Evolutionary conservation across 1,140 invertebrate species (phyloP).

Genomic region (Dinothrombium tinctorium): DNA sequence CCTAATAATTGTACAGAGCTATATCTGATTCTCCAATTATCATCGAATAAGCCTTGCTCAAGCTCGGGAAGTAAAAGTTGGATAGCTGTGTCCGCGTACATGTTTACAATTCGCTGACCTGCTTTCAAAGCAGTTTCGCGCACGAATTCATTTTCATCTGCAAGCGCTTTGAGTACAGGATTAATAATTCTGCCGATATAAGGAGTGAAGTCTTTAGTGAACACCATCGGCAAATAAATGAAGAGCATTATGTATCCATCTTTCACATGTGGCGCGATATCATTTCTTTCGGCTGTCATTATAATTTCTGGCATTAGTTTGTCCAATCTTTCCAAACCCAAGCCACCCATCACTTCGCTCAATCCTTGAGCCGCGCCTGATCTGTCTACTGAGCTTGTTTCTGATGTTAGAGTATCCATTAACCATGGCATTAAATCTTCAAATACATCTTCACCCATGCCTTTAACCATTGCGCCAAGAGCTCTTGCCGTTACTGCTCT

Average conservation of each 20-base stretch:
- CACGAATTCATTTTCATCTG: slow-evolving; percentile 97
- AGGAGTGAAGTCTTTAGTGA: slow-evolving; percentile 76
- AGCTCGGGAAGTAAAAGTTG: slow-evolving; percentile 75
- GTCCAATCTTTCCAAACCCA: slow-evolving; percentile 80
- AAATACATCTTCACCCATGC: slow-evolving; percentile 85
- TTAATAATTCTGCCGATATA: slow-evolving; percentile 95
- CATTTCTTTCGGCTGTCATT: slow-evolving; percentile 66
- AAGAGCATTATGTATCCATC: slow-evolving; percentile 99
- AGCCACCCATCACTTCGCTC: slow-evolving; percentile 64
- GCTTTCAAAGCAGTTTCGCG: slow-evolving; percentile 85
- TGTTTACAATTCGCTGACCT: slow-evolving; percentile 84
- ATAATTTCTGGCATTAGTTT: slow-evolving; percentile 98
- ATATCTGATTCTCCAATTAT: slow-evolving; percentile 95
- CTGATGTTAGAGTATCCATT: slow-evolving; percentile 92
- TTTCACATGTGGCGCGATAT: slow-evolving; percentile 89
- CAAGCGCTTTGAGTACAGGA: slow-evolving; percentile 75
- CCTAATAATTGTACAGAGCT: slow-evolving; percentile 87
- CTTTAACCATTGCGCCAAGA: slow-evolving; percentile 76
- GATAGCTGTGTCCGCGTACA: slow-evolving; percentile 89
- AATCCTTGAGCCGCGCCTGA: slow-evolving; percentile 95
- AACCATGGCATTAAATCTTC: slow-evolving; percentile 90
- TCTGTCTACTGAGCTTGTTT: slow-evolving; percentile 74
- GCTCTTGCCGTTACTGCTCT: slow-evolving; percentile 26
- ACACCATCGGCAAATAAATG: slow-evolving; percentile 93
- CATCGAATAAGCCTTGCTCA: slow-evolving; percentile 76